A percentile compares a stretch with the other conserved stretches of the same genome.
Conservation (phyloP, 2,797 vertebrate species). For the Falco biarmicus region DNA sequence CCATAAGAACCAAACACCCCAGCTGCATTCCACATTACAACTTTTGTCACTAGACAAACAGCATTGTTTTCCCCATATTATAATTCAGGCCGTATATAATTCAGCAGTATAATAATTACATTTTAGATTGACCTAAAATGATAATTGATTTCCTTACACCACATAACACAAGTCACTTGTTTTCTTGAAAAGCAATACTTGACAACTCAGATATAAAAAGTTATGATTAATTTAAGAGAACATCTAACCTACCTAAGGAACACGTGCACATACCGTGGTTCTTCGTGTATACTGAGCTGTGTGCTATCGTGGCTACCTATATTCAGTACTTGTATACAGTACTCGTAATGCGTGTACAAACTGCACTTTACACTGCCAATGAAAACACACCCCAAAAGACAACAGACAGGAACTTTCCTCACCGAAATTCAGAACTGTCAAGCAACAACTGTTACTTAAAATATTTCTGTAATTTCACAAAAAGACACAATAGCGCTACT, state of each 20-base stretch:
- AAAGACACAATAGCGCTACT: neutral
- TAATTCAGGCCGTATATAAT: neutral
- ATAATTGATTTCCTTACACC: neutral
- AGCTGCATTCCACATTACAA: neutral
- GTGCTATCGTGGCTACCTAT: neutral
- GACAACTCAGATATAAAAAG: neutral
- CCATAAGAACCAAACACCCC: neutral
- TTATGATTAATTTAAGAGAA: neutral
- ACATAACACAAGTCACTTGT: neutral
- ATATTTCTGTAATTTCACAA: neutral
- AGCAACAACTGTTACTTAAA: neutral
- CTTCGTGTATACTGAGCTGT: neutral
- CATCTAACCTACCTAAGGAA: neutral
- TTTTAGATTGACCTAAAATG: neutral
- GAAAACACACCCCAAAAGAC: neutral
- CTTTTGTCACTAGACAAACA: neutral
- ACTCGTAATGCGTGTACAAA: neutral
- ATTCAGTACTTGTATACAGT: no score
- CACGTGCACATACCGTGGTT: neutral
- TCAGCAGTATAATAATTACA: neutral
- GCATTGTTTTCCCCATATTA: neutral
- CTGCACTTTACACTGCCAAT: neutral
- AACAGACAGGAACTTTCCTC: neutral
- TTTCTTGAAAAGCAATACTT: neutral
- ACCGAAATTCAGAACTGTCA: neutral